phyloP scores from a whole-genome alignment of 2,888 invertebrate species.

The Holacanthella duospinosa region DNA sequence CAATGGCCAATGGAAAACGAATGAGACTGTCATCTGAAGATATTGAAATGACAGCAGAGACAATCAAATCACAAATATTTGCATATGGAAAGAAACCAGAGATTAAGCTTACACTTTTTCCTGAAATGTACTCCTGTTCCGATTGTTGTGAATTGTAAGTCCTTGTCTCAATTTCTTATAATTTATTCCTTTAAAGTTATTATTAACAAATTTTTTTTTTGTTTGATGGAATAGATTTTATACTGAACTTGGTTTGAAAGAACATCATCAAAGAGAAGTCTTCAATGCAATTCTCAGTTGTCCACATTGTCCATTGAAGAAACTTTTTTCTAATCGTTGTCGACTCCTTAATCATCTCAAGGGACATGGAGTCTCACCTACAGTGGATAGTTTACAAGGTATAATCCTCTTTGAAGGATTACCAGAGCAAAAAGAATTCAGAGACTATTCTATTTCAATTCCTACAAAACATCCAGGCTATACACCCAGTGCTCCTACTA shows the following conservation, averaged over 20 bases:
- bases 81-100: not conserved
- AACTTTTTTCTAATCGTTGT: not conserved
- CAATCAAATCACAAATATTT: not conserved
- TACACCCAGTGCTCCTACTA: not conserved
- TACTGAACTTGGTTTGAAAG: not conserved
- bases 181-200: not conserved
- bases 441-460: not conserved
- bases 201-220: not conserved
- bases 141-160: not conserved
- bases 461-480: not conserved
- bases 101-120: constrained; percentile 2
- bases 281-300: not conserved
- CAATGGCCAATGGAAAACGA: not conserved
- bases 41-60: not conserved
- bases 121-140: not conserved
- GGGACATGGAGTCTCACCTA: not conserved
- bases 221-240: not conserved
- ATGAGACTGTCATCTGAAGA: not conserved
- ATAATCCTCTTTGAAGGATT: not conserved
- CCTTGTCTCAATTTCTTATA: not conserved
- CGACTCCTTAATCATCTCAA: not conserved
- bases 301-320: not conserved
- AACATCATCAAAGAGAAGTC: not conserved
- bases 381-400: not conserved
- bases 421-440: not conserved